Evolutionary conservation across 2,113 vertebrate genomes (phyloP), one percentile per base, ranked within the genome.

Genomic region (Gadus chalcogrammus): DNA sequence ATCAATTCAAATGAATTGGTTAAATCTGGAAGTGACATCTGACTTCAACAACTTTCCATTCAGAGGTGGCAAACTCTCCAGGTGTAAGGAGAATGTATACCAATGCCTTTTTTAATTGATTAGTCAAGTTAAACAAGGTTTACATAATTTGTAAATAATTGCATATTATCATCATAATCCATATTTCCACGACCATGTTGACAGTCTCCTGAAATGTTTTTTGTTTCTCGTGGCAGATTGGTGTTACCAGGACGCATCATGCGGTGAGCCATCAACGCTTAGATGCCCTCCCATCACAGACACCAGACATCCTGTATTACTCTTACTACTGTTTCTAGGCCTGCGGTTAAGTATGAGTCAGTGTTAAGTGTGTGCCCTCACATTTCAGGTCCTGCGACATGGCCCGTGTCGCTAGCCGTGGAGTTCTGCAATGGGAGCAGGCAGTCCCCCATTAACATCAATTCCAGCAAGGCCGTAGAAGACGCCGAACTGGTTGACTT

Each of bases 381-480:
- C 42, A 42, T 56, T 7, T 7, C 60, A 91, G 90, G 70, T 73
- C 35, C 77, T 5, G 7, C 27, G 0, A 64, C 5, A 0, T 92
- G 90, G 90, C 0, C 86, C 0, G 2, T 0, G 0, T 38, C 4
- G 4, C 31, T 83, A 35, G 1, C 7, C 3, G 0, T 79, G 1
- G 0, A 5, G 0, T 35, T 7, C 5, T 93, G 93, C 75, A 89
- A 66, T 0, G 86, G 89, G n/a, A 74, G 1, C 1, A 70, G 69
- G 0, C 92, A 93, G 74, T 94, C 92, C 0, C 92, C 92, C 2
- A 88, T 94, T 8, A 0, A 93, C 77, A 93, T 94, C 1, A 16
- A 66, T 3, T 65, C 86, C 0, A 0, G 13, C 1, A 6, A 1
- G 0, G 84, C 79, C 3, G 0, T n/a, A 8, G 0, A 0, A 0